phyloP scores from a whole-genome alignment of 2,113 vertebrate species.

The Piprites chloris region DNA sequence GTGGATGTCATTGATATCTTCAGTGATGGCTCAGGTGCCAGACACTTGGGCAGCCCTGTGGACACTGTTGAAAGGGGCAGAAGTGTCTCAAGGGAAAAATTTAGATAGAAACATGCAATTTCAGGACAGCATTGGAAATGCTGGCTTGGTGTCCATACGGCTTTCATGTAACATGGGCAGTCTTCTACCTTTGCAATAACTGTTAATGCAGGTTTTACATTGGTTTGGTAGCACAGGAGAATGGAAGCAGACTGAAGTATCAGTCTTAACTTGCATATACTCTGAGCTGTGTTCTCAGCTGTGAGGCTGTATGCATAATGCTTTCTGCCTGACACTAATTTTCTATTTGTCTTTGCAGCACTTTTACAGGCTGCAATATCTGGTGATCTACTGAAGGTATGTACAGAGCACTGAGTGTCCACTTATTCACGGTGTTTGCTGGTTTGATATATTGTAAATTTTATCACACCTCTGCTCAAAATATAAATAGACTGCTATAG shows the following conservation, averaged over 20 bases:
- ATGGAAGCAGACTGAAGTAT: neutral
- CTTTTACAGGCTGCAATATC: conserved; percentile 79
- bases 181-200: neutral
- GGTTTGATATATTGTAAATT: neutral
- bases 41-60: neutral
- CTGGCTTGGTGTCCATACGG: neutral
- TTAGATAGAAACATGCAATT: neutral
- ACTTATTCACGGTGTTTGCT: neutral
- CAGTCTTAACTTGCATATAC: neutral
- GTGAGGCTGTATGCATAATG: neutral
- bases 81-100: neutral
- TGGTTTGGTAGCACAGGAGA: neutral
- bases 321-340: conserved; percentile 43
- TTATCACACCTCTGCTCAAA: conserved; percentile 11
- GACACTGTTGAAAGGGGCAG: neutral
- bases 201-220: neutral
- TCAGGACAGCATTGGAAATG: neutral
- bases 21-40: neutral
- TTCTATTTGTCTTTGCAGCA: conserved; percentile 71
- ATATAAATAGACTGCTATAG: neutral
- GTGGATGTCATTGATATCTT: neutral
- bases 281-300: neutral
- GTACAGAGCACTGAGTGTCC: neutral
- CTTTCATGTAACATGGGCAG: neutral
- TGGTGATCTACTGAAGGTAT: conserved; percentile 80